Conservation (phyloP, 2,888 invertebrate genomes). For the Marronus borbonicus region DNA sequence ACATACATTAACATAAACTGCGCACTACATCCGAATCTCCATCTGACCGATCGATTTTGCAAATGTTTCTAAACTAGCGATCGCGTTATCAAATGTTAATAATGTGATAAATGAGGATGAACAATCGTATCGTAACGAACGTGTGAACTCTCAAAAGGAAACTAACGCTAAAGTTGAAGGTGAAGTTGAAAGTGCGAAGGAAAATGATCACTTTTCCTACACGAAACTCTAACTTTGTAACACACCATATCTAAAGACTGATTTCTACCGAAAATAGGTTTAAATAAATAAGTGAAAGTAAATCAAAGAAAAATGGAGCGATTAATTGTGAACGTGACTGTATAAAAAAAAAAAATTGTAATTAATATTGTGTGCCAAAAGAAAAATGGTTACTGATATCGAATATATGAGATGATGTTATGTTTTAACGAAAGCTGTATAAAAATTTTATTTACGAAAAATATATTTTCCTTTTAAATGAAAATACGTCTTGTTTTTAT, state of each 20-base stretch:
- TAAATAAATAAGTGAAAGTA: constrained; percentile 51
- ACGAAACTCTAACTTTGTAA: constrained; percentile 9
- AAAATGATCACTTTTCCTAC: not conserved
- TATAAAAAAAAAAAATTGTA: constrained; percentile 3
- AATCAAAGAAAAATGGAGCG: constrained; percentile 17
- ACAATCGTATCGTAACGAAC: not conserved
- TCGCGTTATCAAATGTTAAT: too few species aligned
- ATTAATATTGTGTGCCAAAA: not conserved
- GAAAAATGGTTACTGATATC: constrained; percentile 29
- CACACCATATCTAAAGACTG: constrained; percentile 60
- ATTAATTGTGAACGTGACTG: not conserved
- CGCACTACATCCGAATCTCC: not conserved
- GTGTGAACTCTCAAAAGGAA: not conserved
- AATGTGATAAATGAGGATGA: too few species aligned
- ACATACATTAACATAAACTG: not conserved
- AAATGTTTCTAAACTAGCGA: not conserved
- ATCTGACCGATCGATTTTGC: too few species aligned
- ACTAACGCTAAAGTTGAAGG: not conserved
- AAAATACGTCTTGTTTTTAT: not conserved
- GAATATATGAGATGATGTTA: constrained; percentile 38
- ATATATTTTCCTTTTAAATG: constrained; percentile 45
- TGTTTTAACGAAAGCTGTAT: constrained; percentile 41
- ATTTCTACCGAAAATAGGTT: constrained; percentile 49
- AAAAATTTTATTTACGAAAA: constrained; percentile 45
- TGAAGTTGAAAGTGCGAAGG: not conserved